Evolutionary conservation across 2,797 vertebrate species (phyloP).

Genomic region (Anguilla obscura): DNA sequence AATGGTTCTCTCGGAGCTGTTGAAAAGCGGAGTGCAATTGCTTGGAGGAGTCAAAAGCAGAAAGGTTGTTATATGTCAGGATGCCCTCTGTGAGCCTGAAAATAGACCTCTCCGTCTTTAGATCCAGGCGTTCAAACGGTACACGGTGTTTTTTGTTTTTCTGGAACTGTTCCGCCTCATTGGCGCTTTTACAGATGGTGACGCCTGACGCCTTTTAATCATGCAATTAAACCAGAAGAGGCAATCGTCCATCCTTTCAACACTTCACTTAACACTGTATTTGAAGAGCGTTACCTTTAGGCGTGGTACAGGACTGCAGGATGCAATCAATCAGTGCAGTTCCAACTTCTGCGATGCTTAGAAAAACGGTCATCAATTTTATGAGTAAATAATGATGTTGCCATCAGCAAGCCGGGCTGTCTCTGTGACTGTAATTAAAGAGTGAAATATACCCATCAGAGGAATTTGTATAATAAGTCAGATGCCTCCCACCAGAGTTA

Average conservation of each 20-base stretch:
- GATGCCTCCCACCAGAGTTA: constrained; percentile 45
- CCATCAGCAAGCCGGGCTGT: constrained; percentile 56
- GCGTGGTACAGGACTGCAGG: constrained; percentile 23
- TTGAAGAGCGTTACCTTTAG: constrained; percentile 38
- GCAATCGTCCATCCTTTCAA: constrained; percentile 6
- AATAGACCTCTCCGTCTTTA: neutral
- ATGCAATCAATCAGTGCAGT: constrained; percentile 47
- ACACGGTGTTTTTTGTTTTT: neutral
- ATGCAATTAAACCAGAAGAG: neutral
- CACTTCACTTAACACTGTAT: constrained; percentile 37
- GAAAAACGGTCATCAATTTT: constrained; percentile 66
- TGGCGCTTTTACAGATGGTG: neutral
- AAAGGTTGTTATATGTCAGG: neutral
- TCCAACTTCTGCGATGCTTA: constrained; percentile 33
- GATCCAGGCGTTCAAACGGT: neutral
- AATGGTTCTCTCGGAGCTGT: constrained; percentile 1
- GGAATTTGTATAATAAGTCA: constrained; percentile 59
- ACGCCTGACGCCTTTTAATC: neutral
- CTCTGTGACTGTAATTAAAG: constrained; percentile 61
- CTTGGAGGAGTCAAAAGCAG: neutral
- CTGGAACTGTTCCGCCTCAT: neutral
- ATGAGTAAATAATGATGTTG: constrained; percentile 64
- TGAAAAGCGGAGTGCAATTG: neutral
- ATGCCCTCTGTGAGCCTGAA: neutral
- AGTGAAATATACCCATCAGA: constrained; percentile 46